phyloP scores from a whole-genome alignment of 2,113 vertebrate genomes.

The Calyptomena viridis region DNA sequence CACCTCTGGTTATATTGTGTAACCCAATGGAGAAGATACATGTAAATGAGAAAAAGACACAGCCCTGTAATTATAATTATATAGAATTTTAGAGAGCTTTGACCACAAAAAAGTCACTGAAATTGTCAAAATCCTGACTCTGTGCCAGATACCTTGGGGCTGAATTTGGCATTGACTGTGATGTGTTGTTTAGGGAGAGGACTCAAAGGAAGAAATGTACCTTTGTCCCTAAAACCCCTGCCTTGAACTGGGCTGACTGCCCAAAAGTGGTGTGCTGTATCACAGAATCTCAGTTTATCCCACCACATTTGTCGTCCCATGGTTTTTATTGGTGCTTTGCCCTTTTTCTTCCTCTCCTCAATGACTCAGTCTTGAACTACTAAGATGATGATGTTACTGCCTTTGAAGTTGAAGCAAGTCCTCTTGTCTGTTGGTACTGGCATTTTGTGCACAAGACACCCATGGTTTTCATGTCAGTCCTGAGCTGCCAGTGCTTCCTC shows the following conservation, averaged over 20 bases:
- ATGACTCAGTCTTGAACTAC: not conserved
- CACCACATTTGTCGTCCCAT: not conserved
- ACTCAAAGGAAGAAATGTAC: slow-evolving; percentile 23
- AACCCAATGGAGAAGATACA: not conserved
- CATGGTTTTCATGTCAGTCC: not conserved
- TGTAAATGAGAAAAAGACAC: slow-evolving; percentile 39
- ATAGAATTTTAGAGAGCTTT: slow-evolving; percentile 4
- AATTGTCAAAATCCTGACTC: not conserved
- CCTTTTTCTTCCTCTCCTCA: not conserved
- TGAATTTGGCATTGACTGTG: not conserved
- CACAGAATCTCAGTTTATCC: not conserved
- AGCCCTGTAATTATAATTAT: not conserved
- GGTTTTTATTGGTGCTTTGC: not conserved
- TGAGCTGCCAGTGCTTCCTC: not conserved
- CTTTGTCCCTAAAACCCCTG: slow-evolving; percentile 3
- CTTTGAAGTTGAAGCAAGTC: not conserved
- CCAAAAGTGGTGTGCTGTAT: not conserved
- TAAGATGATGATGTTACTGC: not conserved
- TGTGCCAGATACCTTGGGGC: slow-evolving; percentile 4
- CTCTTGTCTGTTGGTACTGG: not conserved
- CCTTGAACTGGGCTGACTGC: not conserved
- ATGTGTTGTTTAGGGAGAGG: not conserved
- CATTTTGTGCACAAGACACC: not conserved
- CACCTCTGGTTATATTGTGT: slow-evolving; percentile 37
- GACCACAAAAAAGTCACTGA: slow-evolving; percentile 34